Conservation (phyloP, 2,888 invertebrate species). For the Amblyjoppa proteus region DNA sequence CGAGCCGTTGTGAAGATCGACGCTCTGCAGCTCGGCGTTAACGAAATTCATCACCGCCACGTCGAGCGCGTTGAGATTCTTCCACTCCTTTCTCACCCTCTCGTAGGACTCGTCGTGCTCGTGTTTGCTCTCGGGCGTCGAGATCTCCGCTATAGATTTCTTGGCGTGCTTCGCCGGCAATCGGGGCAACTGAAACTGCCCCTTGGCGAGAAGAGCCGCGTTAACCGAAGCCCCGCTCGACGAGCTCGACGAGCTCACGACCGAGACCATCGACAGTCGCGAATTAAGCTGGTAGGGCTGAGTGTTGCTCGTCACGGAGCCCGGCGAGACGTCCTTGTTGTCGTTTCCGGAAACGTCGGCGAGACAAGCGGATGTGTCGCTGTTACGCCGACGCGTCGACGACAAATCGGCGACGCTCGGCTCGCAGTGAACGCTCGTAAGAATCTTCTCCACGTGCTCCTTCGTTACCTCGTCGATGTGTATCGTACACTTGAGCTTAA, state of each 20-base stretch:
- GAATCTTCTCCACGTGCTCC: constrained; percentile 77
- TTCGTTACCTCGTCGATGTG: constrained; percentile 79
- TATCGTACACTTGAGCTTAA: constrained; percentile 79
- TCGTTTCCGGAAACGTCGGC: constrained; percentile 82
- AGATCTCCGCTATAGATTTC: constrained; percentile 66
- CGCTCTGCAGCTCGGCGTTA: constrained; percentile 71
- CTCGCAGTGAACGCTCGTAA: constrained; percentile 78
- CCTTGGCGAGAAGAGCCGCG: constrained; percentile 71
- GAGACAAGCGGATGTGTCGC: constrained; percentile 76
- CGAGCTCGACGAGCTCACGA: constrained; percentile 79
- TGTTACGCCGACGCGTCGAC: constrained; percentile 69
- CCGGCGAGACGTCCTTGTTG: constrained; percentile 80
- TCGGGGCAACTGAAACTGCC: constrained; percentile 77
- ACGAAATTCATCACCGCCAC: constrained; percentile 73
- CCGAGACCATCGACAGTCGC: constrained; percentile 78
- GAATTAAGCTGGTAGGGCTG: constrained; percentile 74
- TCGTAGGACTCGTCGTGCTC: constrained; percentile 73
- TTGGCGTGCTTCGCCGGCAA: constrained; percentile 76
- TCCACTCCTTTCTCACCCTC: constrained; percentile 78
- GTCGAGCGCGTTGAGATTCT: constrained; percentile 76
- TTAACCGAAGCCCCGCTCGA: constrained; percentile 80
- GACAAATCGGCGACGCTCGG: constrained; percentile 61
- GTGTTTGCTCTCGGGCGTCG: constrained; percentile 52
- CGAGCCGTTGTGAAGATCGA: constrained; percentile 75
- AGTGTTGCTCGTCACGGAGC: constrained; percentile 79